A percentile compares a stretch with the other conserved stretches of the same genome.
Evolutionary conservation across 2,888 invertebrate species (phyloP).

Genomic region (Scaptomyza reducta): DNA sequence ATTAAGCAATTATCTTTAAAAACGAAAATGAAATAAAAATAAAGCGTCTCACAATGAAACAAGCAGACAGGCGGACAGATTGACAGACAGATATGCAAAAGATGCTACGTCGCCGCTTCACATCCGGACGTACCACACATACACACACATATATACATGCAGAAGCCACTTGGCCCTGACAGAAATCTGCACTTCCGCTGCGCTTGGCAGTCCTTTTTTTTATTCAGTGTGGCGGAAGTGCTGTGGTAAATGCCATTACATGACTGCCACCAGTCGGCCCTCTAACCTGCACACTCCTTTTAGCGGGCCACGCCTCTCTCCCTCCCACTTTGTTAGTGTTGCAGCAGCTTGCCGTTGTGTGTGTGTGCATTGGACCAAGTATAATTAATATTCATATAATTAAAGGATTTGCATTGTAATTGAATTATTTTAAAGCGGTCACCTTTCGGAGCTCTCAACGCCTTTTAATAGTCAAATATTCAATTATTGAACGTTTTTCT

Average conservation of each 20-base stretch:
- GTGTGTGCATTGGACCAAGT: conserved; percentile 53
- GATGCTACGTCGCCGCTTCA: conserved; percentile 46
- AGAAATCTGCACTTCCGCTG: conserved; percentile 72
- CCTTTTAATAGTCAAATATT: conserved; percentile 30
- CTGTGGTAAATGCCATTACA: conserved; percentile 74
- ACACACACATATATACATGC: conserved; percentile 10
- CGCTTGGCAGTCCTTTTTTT: conserved; percentile 19
- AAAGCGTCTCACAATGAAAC: conserved; percentile 57
- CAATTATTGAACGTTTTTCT: conserved; percentile 19
- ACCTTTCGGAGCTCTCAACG: conserved; percentile 19
- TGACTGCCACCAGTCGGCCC: conserved; percentile 15
- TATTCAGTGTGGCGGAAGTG: conserved; percentile 64
- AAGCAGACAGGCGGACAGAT: conserved; percentile 38
- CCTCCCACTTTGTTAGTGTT: background rate
- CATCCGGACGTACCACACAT: conserved; percentile 25
- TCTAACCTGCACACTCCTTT: background rate
- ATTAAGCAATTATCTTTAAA: conserved; percentile 52
- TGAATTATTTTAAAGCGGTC: conserved; percentile 62
- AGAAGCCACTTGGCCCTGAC: conserved; percentile 38
- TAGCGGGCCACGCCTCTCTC: background rate
- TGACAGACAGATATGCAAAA: conserved; percentile 34
- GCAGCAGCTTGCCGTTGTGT: conserved; percentile 14
- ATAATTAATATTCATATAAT: conserved; percentile 80
- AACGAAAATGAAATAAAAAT: conserved; percentile 6
- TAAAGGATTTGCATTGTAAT: conserved; percentile 72